Conservation (phyloP, 2,113 vertebrate species). For the Dasyornis broadbenti region DNA sequence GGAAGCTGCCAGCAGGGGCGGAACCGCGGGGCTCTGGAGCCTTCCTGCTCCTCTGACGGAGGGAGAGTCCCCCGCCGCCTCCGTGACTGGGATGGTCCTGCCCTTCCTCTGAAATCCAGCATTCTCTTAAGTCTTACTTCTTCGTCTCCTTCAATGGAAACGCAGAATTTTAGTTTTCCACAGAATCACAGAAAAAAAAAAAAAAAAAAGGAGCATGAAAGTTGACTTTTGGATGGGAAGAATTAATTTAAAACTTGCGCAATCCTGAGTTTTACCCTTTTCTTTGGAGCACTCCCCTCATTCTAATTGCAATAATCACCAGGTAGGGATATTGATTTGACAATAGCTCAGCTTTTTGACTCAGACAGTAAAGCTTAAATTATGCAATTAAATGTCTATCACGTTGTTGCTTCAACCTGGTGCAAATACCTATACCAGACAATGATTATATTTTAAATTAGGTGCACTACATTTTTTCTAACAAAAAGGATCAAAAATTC, state of each 20-base stretch:
- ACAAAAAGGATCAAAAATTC: not conserved
- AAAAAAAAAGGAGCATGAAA: not conserved
- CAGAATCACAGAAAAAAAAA: not conserved
- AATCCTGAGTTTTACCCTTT: not conserved
- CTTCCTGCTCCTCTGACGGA: not conserved
- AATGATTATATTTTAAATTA: not conserved
- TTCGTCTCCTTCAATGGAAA: not conserved
- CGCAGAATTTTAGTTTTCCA: not conserved
- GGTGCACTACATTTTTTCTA: not conserved
- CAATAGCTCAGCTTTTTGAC: not conserved
- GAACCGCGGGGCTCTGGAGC: accelerated
- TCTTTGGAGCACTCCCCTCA: not conserved
- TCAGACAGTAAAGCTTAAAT: not conserved
- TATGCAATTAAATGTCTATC: not conserved
- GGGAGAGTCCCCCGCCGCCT: not conserved
- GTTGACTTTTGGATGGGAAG: not conserved
- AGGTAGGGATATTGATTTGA: not conserved
- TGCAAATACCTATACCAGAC: not conserved
- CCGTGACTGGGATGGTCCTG: not conserved
- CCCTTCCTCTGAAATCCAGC: not conserved
- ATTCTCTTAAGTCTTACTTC: not conserved
- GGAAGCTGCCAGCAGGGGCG: not conserved
- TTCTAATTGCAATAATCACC: not conserved
- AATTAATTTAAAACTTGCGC: not conserved
- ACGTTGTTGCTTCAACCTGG: not conserved